Evolutionary conservation across 1,140 invertebrate genomes (phyloP), one percentile per base, ranked within the genome.

Genomic region (Laupala kohalensis): DNA sequence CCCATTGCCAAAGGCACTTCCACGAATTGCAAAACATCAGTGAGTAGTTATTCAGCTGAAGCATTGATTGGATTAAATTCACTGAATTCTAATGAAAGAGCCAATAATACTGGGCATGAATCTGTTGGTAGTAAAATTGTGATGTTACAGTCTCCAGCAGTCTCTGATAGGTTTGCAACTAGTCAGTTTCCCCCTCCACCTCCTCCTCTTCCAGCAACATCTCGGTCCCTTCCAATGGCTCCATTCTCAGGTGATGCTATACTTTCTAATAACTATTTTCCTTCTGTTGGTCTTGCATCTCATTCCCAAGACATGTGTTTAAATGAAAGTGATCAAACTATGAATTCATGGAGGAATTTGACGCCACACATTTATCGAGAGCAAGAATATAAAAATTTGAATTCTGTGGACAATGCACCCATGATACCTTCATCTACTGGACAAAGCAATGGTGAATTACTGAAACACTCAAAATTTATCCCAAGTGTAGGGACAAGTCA

Each of bases 31-130:
- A 73, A 73, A 65, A 28, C 62, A 27, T 53, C 53, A 23, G 62
- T 64, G 12, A 73, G 69, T 63, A 75, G 37, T 28, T 75, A 75
- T 71, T 75, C 74, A 19, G 74, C 74, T 27, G 74, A 75, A 69
- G 72, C 74, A 9, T 65, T 75, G n/a, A 75, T 75, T 28, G 70
- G 74, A 19, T 29, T 67, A 25, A 73, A 29, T 66, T 53, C 37
- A 13, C 37, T 13, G 19, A 19, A 13, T 2, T 2, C 37, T 13
- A n/a, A n/a, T n/a, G 26, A 69, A n/a, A n/a, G 28, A 24, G 28
- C 12, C 1, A 13, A 15, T 12, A 27, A 25, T 15, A 69, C 25
- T 6, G 24, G 19, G 24, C 26, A n/a, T 25, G 67, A 68, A 27
- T 30, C 67, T 5, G 12, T n/a, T 23, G 29, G 2, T 30, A 27